A percentile compares a stretch with the other conserved stretches of the same genome.
These are phyloP conservation scores for Galeopsomyia nigrocyanea DNA, from an alignment of 2,888 invertebrate species.

Conservation along the genomic window DNA sequence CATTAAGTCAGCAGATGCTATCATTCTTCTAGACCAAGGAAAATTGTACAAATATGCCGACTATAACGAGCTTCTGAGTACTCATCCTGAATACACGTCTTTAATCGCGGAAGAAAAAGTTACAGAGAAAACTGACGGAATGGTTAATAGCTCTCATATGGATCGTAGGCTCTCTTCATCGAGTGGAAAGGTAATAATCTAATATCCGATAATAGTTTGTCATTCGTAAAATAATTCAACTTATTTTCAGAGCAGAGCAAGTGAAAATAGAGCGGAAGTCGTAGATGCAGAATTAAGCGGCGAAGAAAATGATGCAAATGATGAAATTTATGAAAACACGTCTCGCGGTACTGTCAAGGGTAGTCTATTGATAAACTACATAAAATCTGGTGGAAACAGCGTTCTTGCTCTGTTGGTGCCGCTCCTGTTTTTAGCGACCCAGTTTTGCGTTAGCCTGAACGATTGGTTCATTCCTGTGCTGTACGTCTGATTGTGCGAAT, in stretches of 20 bases:
- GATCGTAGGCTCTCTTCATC: too few relatives aligned
- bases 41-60: constrained; percentile 54
- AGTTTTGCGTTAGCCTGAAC: too few relatives aligned
- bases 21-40: constrained; percentile 57
- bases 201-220: too few relatives aligned
- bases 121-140: constrained; percentile 34
- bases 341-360: constrained; percentile 68
- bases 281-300: constrained; percentile 54
- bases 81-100: constrained; percentile 57
- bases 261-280: constrained; percentile 53
- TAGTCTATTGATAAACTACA: constrained; percentile 68
- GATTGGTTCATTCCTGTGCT: too few relatives aligned
- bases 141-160: too few relatives aligned
- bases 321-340: constrained; percentile 64
- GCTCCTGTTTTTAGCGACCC: constrained; percentile 53
- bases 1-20: constrained; percentile 70
- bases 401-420: constrained; percentile 68
- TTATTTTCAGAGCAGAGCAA: too few relatives aligned
- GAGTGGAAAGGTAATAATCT: too few relatives aligned
- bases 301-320: constrained; percentile 41
- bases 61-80: constrained; percentile 58
- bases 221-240: too few relatives aligned
- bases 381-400: constrained; percentile 71
- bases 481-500: too few relatives aligned
- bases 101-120: constrained; percentile 59